Evolutionary conservation across 1,140 invertebrate genomes (phyloP).

Genomic region (Leptopilina boulardi): DNA sequence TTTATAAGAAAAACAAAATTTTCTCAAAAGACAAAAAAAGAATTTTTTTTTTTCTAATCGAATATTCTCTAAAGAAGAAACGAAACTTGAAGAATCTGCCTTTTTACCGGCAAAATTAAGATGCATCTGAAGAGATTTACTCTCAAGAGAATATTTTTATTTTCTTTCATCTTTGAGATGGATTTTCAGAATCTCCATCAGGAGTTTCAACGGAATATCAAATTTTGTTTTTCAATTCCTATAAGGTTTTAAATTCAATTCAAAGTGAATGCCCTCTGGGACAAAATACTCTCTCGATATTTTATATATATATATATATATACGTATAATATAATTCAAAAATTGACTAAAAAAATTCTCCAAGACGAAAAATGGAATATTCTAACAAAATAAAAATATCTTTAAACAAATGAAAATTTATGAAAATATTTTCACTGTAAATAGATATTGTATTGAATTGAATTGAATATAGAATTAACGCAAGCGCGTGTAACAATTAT

Average conservation of each 20-base stretch:
- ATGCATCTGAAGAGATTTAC: neutral
- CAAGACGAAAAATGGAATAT: neutral
- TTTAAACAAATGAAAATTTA: neutral
- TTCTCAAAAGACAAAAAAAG: neutral
- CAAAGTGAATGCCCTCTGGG: neutral
- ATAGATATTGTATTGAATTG: conserved; percentile 52
- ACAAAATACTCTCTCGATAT: neutral
- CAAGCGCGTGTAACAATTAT: conserved; percentile 60
- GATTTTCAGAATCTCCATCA: neutral
- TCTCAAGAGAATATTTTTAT: neutral
- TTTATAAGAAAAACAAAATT: neutral
- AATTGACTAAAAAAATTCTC: neutral
- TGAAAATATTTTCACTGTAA: neutral
- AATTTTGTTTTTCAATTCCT: neutral
- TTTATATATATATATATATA: too few relatives aligned
- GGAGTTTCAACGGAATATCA: neutral
- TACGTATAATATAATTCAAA: neutral
- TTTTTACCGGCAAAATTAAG: too few relatives aligned
- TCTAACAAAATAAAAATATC: neutral
- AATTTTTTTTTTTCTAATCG: too few relatives aligned
- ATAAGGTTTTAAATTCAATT: conserved; percentile 19
- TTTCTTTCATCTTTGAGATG: neutral
- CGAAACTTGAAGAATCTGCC: too few relatives aligned
- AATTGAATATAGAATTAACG: conserved; percentile 58
- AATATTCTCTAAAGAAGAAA: too few relatives aligned